Evolutionary conservation across 2,888 invertebrate genomes (phyloP).

Genomic region (Agriopis leucophaearia): DNA sequence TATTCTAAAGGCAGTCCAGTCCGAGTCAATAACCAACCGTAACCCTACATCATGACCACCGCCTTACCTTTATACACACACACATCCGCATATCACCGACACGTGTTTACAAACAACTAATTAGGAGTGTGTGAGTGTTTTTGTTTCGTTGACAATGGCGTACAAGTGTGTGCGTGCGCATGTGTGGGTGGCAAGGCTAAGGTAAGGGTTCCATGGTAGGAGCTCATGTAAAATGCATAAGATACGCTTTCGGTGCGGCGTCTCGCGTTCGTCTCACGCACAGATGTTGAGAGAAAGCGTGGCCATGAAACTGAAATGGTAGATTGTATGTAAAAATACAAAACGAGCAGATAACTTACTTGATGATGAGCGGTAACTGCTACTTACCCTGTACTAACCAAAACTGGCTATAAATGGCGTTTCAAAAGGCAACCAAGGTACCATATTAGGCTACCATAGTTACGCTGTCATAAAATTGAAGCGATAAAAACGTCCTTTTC

Average conservation of each 20-base stretch:
- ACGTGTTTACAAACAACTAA: constrained; percentile 81
- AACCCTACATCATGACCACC: constrained; percentile 45
- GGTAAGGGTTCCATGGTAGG: constrained; percentile 45
- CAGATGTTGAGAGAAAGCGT: constrained; percentile 78
- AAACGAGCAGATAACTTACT: not conserved
- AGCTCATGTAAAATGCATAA: constrained; percentile 90
- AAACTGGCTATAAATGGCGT: no score
- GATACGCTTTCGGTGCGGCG: constrained; percentile 76
- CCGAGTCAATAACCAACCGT: constrained; percentile 8
- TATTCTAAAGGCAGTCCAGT: constrained; percentile 15
- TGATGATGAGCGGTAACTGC: not conserved
- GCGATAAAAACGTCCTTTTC: no score
- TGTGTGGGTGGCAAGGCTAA: constrained; percentile 54
- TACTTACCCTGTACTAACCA: no score
- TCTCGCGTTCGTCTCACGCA: constrained; percentile 77
- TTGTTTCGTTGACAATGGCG: constrained; percentile 60
- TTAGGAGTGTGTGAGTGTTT: constrained; percentile 72
- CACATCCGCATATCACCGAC: constrained; percentile 53
- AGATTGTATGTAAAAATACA: not conserved
- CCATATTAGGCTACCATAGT: no score
- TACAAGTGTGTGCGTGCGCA: constrained; percentile 51
- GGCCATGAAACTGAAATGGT: constrained; percentile 65
- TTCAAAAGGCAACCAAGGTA: no score
- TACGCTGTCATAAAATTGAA: no score
- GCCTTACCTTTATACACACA: constrained; percentile 52